Evolutionary conservation across 2,888 invertebrate genomes (phyloP), one percentile per base, ranked within the genome.

Genomic region (Papilio gigon): DNA sequence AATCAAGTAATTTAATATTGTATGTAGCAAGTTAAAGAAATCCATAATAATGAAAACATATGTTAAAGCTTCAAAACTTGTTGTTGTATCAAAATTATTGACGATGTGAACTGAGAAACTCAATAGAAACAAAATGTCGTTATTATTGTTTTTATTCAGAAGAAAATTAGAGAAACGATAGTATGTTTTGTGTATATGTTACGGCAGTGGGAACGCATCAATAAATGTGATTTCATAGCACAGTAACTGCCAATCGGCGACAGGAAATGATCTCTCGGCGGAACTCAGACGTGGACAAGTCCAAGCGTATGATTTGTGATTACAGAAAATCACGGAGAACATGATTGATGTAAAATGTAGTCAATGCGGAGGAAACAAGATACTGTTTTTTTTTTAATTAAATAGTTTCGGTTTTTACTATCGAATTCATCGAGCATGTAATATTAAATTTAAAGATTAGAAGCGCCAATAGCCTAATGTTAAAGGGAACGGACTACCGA

Each of bases 191-290:
- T 47, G 1, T 22, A 20, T 8, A 20, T 22, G 22, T 11, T 12
- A 11, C 22, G 22, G 22, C 22, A 47, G 12, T 47, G 47, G 12
- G 22, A 47, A 47, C 0, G 2, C 22, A 22, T 12, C 4, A 68
- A 76, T 77, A 82, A 80, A 83, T 77, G 74, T 74, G 79, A 83
- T 82, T 83, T 78, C 79, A 79, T 33, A 77, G 70, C 67, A 42
- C 62, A 68, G 64, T 8, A 44, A 61, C 42, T 65, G 67, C 58
- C 68, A 68, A 68, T 68, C 64, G 47, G 47, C 60, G 27, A 68
- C 68, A 65, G 68, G 68, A 68, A 68, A 68, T 68, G 27, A 65
- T 50, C 59, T 68, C 60, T 50, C 62, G 44, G 50, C 47, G 40
- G 30, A 59, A 50, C 64, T 60, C 40, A 27, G 30, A 22, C 22